A percentile compares a stretch with the other conserved stretches of the same genome.
Conservation (phyloP, 2,888 invertebrate genomes). For the Dysmachus trigonus region DNA sequence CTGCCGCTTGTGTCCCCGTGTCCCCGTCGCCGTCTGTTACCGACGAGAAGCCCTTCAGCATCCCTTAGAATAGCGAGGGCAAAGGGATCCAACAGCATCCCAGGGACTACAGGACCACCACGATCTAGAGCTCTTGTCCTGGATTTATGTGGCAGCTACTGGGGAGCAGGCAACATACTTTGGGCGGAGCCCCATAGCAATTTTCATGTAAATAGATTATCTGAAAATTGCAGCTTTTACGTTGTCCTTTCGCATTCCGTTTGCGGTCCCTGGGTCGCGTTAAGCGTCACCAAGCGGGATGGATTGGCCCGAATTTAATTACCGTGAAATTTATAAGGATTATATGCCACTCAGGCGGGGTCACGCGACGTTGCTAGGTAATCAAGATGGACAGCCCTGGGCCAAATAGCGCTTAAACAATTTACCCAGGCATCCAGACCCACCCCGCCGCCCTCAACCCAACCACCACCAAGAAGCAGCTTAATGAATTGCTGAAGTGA, state of each 20-base stretch:
- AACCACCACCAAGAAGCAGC: not conserved
- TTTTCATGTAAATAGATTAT: constrained; percentile 40
- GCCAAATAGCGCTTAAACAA: not conserved
- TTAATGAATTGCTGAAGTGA: constrained; percentile 5
- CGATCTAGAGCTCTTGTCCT: constrained; percentile 14
- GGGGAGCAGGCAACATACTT: constrained; percentile 31
- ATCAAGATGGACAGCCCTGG: not conserved
- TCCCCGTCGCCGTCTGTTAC: not conserved
- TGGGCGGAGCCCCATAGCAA: constrained; percentile 35
- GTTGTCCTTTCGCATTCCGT: constrained; percentile 19
- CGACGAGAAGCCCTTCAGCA: not conserved
- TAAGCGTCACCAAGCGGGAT: not conserved
- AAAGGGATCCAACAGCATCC: not conserved
- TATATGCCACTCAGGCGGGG: not conserved
- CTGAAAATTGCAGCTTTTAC: constrained; percentile 39
- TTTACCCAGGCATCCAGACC: not conserved
- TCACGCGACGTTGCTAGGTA: not conserved
- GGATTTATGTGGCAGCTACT: constrained; percentile 12
- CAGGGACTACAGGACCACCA: not conserved
- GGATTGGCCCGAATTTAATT: constrained; percentile 27
- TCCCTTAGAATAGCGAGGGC: not conserved
- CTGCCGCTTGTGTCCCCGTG: not conserved
- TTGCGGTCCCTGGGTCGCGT: not conserved
- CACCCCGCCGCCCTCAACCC: not conserved
- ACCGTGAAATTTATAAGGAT: constrained; percentile 34